phyloP scores from a whole-genome alignment of 1,140 invertebrate genomes.

The Macrotrachela quadricornifera region DNA sequence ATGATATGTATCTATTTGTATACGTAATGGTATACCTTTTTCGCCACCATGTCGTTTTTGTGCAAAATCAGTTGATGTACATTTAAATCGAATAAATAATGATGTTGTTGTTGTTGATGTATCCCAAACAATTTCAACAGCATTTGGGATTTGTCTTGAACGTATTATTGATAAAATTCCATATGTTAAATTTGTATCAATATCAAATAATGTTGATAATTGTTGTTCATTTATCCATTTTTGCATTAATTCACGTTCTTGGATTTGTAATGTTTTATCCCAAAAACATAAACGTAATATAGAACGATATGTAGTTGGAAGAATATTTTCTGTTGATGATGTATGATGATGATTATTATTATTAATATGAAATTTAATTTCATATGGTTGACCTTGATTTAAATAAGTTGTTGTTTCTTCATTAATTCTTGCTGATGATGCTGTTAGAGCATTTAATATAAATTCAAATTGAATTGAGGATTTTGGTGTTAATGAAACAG shows the following conservation, averaged over 20 bases:
- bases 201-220: conserved; percentile 3
- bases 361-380: background rate
- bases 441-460: conserved; percentile 30
- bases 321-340: too few species aligned
- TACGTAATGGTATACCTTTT: conserved; percentile 82
- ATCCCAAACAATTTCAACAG: conserved; percentile 8
- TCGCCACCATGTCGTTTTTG: conserved; percentile 92
- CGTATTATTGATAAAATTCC: background rate
- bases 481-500: too few species aligned
- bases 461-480: too few species aligned
- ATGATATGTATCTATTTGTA: conserved; percentile 47
- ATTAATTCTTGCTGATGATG: conserved; percentile 81
- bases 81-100: conserved; percentile 47
- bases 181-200: conserved; percentile 3
- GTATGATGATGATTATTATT: too few species aligned
- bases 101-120: background rate
- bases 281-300: conserved; percentile 3
- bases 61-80: conserved; percentile 90
- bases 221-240: conserved; percentile 8
- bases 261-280: conserved; percentile 1
- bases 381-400: conserved; percentile 49
- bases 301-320: too few species aligned
- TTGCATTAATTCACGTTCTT: conserved; percentile 6
- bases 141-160: conserved; percentile 1
- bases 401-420: conserved; percentile 87